Evolutionary conservation across 37 sponge, comb jelly and placozoan species (phyloP).

Genomic region (Agelas oroides): DNA sequence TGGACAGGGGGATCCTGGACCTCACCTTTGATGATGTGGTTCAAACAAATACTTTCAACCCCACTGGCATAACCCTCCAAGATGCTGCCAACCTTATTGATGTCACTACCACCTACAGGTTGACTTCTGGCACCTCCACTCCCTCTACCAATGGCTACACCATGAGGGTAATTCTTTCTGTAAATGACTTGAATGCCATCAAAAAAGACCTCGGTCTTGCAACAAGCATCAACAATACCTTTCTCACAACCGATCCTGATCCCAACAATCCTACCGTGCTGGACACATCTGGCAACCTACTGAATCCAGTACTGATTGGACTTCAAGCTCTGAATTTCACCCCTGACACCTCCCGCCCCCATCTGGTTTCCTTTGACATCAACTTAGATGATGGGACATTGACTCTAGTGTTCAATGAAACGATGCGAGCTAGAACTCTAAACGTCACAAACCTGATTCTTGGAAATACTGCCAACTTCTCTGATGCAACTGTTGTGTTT

Average conservation of each 20-base stretch:
- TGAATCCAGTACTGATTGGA: conserved; percentile 37
- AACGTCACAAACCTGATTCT: conserved; percentile 68
- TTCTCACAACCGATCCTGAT: conserved; percentile 50
- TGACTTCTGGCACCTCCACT: conserved; percentile 70
- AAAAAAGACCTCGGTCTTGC: conserved; percentile 74
- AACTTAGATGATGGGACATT: conserved; percentile 77
- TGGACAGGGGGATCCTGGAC: conserved; percentile 81
- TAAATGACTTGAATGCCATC: conserved; percentile 80
- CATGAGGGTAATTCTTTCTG: conserved; percentile 62
- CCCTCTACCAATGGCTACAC: conserved; percentile 59
- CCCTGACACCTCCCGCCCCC: conserved; percentile 75
- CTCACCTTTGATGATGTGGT: conserved; percentile 89
- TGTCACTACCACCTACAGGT: conserved; percentile 44
- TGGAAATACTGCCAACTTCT: conserved; percentile 48
- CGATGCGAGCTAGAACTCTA: conserved; percentile 80
- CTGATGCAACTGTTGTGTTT: conserved; percentile 35
- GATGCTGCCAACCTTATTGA: conserved; percentile 11
- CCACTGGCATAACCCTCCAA: conserved; percentile 60
- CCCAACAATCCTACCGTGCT: conserved; percentile 8
- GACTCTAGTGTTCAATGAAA: conserved; percentile 83
- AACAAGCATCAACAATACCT: conserved; percentile 71
- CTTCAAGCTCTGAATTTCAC: conserved; percentile 67
- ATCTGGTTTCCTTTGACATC: conserved; percentile 53
- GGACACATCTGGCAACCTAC: conserved; percentile 48
- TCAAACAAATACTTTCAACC: conserved; percentile 24